Base-by-base conservation (phyloP, 2,888 invertebrate species). In the Drosophila kokeensis region DNA sequence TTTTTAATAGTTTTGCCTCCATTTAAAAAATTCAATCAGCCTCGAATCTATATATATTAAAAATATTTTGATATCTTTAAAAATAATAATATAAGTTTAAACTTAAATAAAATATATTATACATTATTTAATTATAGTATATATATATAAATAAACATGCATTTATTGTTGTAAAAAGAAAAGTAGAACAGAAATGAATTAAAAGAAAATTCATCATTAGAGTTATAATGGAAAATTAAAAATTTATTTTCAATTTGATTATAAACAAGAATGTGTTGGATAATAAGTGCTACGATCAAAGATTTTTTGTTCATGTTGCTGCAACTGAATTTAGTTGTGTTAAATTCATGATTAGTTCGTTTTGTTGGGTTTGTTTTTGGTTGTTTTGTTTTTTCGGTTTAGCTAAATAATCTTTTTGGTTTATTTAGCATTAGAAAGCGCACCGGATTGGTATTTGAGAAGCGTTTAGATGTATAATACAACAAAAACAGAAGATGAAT, bases 161-260 rank as follows among this genome's bases (percentile, higher is more conserved):
- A 76, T 13, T 48, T 15, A 45, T 60, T 62, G 40, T 49, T 30
- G 54, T 48, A 34, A 24, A 29, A 60, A 6, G 21, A 50, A 27
- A 48, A 42, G 8, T 29, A 58, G 11, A 67, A 50, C 15, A 55
- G 15, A 38, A 53, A 55, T 69, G 48, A 48, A 40, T 48, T 29
- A 48, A 45, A 72, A 72, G 69, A 77, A 81, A 81, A 69, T 52
- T 67, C 71, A 69, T 85, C 73, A 81, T 73, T 73, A 76, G 55
- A 81, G 69, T 89, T 82, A 81, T 81, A 61, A 70, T 65, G 57
- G 52, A 73, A 55, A 70, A 72, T 69, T 63, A 76, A 30, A 59
- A 61, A 45, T 87, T 89, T 86, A 84, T 86, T 89, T 77, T 82
- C 82, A 77, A 79, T 77, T 81, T 60, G 64, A 89, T 84, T 89